Evolutionary conservation across 1,140 invertebrate genomes (phyloP), one percentile per base, ranked within the genome.

Genomic region (Eupristina koningsbergeri): DNA sequence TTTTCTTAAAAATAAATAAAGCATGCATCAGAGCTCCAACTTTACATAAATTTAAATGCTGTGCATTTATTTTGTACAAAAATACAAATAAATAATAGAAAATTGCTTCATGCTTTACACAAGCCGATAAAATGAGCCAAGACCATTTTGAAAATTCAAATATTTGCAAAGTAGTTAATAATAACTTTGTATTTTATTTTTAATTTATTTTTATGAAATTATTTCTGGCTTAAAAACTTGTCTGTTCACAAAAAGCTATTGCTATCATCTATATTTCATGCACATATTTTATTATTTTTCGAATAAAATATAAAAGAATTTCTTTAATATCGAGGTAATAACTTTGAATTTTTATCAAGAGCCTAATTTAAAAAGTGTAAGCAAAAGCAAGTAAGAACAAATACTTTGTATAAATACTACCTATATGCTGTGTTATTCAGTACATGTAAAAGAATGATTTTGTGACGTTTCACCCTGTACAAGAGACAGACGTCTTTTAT

Each of bases 381-480:
- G 64, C 45, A 34, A 29, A 47, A 79, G 22, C 22, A 74, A 69
- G 5, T 22, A 13, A 76, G 15, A 53, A 76, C 15, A 61, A 74
- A 17, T 45, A 76, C 19, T 5, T 76, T 76, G 22, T 29, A 76
- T 50, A 77, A 67, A 77, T 47, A 47, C 41, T 77, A 83, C 61
- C 81, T 81, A 67, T 71, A 15, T 50, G 34, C 31, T 26, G 50
- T 76, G 9, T 31, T 50, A 80, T 71, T 80, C n/a, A 50, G 47
- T 80, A 22, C 50, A 81, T 71, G 53, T n/a, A 31, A 5, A 29
- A 61, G 5, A 81, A 69, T 45, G 39, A 74, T 81, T 61, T 81
- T 41, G 47, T 83, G 81, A 83, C 81, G 81, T 83, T 78, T 83
- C 64, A 78, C 58, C 9, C 47, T 34, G 31, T 50, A n/a, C 39